Conservation (phyloP, 2,888 invertebrate species). For the Drosophila ustulata region DNA sequence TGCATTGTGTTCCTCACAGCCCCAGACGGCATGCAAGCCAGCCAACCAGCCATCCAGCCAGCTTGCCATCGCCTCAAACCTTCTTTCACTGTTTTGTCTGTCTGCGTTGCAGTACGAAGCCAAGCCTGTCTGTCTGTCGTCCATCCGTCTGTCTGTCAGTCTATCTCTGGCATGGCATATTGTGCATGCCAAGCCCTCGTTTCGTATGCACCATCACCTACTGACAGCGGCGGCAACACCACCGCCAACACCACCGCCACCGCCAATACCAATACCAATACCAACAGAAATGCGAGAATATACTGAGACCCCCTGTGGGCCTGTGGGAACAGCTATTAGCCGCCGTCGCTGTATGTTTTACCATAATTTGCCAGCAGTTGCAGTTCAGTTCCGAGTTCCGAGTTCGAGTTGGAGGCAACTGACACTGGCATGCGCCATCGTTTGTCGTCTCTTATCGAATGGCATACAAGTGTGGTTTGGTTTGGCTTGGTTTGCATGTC, state of each 20-base stretch:
- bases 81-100: constrained; percentile 13
- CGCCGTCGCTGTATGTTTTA: constrained; percentile 70
- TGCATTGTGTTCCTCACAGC: constrained; percentile 52
- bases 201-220: constrained; percentile 60
- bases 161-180: constrained; percentile 39
- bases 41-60: constrained; percentile 19
- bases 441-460: constrained; percentile 74
- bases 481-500: constrained; percentile 51
- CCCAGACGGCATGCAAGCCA: constrained; percentile 41
- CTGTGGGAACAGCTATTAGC: constrained; percentile 47
- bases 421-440: constrained; percentile 60
- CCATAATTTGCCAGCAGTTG: constrained; percentile 74
- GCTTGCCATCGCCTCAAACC: neutral
- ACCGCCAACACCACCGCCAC: constrained; percentile 14
- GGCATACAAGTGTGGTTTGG: constrained; percentile 45
- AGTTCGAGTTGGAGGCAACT: constrained; percentile 50
- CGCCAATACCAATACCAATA: constrained; percentile 5
- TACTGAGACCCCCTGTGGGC: constrained; percentile 17
- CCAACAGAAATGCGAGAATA: constrained; percentile 11
- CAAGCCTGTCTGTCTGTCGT: constrained; percentile 30
- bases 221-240: constrained; percentile 7
- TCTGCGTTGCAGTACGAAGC: neutral
- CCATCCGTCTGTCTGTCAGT: constrained; percentile 24
- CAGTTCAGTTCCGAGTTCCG: constrained; percentile 24
- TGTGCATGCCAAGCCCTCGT: constrained; percentile 72